phyloP scores from a whole-genome alignment of 1,140 invertebrate genomes.

The Nephila pilipes region DNA sequence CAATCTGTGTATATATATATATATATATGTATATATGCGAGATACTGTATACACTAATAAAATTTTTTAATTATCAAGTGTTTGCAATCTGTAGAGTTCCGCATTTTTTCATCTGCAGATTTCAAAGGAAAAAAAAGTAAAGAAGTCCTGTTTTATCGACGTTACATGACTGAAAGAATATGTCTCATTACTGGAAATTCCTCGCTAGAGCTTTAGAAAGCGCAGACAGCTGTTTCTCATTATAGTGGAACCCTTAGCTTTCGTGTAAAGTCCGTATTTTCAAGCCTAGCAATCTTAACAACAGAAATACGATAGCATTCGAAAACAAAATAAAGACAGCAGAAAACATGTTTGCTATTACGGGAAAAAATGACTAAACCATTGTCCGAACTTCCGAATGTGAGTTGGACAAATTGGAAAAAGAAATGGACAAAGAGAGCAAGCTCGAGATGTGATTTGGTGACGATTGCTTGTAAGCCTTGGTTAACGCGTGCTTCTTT shows the following conservation, averaged over 20 bases:
- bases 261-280: conserved; percentile 16
- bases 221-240: conserved; percentile 9
- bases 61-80: no score
- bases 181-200: neutral
- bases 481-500: conserved; percentile 37
- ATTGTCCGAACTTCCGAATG: conserved; percentile 61
- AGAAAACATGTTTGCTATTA: conserved; percentile 68
- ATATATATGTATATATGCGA: no score
- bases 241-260: neutral
- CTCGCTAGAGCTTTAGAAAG: neutral
- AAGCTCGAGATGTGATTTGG: conserved; percentile 59
- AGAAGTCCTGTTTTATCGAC: neutral
- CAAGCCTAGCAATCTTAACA: conserved; percentile 22
- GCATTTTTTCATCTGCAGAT: no score
- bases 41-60: no score
- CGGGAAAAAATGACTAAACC: conserved; percentile 59
- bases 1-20: no score
- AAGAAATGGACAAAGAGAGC: conserved; percentile 58
- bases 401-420: conserved; percentile 72
- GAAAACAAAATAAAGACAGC: conserved; percentile 57
- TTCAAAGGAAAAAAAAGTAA: neutral
- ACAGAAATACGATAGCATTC: conserved; percentile 38
- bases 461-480: conserved; percentile 73
- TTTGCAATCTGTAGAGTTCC: no score
- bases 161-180: neutral